phyloP scores from a whole-genome alignment of 2,888 invertebrate genomes.

The Pristionchus japonicus region DNA sequence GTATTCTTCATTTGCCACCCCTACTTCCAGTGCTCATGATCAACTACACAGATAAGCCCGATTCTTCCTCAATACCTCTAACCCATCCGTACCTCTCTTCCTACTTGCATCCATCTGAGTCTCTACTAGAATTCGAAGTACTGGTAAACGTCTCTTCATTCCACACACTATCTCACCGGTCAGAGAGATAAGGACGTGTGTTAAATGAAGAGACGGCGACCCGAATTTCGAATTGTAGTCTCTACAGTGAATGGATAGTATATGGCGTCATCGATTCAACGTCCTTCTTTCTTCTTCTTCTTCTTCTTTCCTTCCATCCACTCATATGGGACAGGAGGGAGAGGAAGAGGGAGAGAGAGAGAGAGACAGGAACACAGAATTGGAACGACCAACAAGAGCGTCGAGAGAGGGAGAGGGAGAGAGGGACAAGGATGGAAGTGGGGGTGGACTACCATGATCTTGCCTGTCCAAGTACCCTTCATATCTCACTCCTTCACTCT shows the following conservation, averaged over 20 bases:
- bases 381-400: neutral
- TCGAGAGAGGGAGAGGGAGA: neutral
- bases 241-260: neutral
- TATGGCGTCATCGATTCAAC: neutral
- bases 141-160: too few relatives aligned
- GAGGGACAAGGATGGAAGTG: neutral
- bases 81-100: too few relatives aligned
- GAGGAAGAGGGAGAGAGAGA: neutral
- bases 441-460: neutral
- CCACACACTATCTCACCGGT: too few relatives aligned
- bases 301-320: neutral
- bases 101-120: too few relatives aligned
- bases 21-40: too few relatives aligned
- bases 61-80: neutral
- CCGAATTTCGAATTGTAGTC: too few relatives aligned
- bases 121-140: too few relatives aligned
- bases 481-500: neutral
- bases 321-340: neutral
- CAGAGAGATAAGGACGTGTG: too few relatives aligned
- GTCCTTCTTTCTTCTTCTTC: neutral
- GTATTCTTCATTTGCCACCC: too few relatives aligned
- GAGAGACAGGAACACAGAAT: slow-evolving; percentile 5
- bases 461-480: neutral
- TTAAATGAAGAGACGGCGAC: too few relatives aligned
- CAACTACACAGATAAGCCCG: neutral